These are phyloP conservation scores for Andinoacara biseriatus DNA, from an alignment of 2,113 vertebrate species.

Conservation along the genomic window DNA sequence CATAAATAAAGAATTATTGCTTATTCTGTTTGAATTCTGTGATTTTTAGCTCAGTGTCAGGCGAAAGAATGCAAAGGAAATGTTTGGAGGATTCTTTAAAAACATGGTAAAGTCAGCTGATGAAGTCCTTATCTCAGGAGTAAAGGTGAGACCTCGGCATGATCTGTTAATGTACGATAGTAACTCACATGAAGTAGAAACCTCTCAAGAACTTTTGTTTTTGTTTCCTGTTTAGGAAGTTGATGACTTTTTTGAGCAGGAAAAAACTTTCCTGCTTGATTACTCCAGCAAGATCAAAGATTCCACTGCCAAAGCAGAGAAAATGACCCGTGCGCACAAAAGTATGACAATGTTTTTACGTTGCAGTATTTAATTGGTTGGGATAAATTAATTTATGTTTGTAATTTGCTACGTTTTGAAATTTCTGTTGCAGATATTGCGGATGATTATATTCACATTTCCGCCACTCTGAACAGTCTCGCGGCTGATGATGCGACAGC, in stretches of 20 bases:
- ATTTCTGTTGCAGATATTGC: conserved; percentile 87
- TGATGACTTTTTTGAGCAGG: conserved; percentile 98
- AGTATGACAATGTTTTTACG: conserved; percentile 73
- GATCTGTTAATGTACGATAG: neutral
- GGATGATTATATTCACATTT: conserved; percentile 94
- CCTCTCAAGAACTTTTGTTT: conserved; percentile 13
- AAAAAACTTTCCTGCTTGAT: conserved; percentile 94
- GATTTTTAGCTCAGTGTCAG: conserved; percentile 89
- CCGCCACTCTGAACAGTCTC: conserved; percentile 86
- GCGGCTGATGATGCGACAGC: conserved; percentile 87
- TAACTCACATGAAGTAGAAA: neutral
- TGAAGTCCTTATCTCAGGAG: conserved; percentile 94
- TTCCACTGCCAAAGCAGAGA: conserved; percentile 93
- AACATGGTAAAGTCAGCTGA: conserved; percentile 95
- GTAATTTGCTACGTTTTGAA: neutral
- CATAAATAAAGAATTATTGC: neutral
- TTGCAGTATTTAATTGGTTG: neutral
- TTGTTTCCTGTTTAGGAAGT: conserved; percentile 84
- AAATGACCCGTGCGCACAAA: conserved; percentile 96
- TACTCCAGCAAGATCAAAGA: conserved; percentile 96
- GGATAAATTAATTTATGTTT: neutral
- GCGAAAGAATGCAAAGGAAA: conserved; percentile 95
- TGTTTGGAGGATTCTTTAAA: conserved; percentile 97
- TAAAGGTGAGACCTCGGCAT: conserved; percentile 83
- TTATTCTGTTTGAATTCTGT: neutral